Percentiles rank a stretch among this genome's conserved stretches.
Evolutionary conservation across 1,140 invertebrate genomes (phyloP).

Genomic region (Nasonia vitripennis): DNA sequence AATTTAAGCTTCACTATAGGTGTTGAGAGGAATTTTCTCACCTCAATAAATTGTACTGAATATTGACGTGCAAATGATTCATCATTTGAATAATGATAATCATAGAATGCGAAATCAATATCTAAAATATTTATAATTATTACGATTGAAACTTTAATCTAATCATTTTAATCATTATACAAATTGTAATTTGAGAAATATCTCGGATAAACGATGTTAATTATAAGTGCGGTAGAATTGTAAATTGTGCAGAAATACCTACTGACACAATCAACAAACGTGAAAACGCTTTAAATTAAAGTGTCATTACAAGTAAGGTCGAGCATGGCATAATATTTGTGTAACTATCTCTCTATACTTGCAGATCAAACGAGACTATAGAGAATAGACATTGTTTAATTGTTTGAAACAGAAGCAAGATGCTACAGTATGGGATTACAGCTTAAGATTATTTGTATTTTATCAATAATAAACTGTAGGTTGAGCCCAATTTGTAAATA

Average conservation of each 20-base stretch:
- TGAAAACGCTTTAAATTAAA: conserved; percentile 52
- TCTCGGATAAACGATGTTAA: conserved; percentile 19
- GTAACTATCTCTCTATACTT: conserved; percentile 39
- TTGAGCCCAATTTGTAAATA: neutral
- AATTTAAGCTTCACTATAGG: conserved; percentile 3
- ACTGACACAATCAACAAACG: conserved; percentile 44
- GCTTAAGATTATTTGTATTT: conserved; percentile 25
- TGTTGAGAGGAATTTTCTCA: conserved; percentile 8
- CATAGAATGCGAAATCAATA: conserved; percentile 27
- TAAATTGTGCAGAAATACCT: conserved; percentile 43
- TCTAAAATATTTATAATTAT: conserved; percentile 35
- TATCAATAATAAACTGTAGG: conserved; percentile 11
- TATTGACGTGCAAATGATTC: conserved; percentile 10
- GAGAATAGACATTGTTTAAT: conserved; percentile 39
- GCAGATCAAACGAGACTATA: conserved; percentile 30
- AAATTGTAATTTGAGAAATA: neutral
- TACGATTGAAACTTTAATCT: conserved; percentile 7
- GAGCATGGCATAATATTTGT: conserved; percentile 51
- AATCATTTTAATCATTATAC: conserved; percentile 20
- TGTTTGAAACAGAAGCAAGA: conserved; percentile 24
- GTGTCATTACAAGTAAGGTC: conserved; percentile 45
- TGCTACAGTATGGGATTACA: neutral
- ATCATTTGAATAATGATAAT: conserved; percentile 8
- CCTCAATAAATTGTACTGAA: neutral
- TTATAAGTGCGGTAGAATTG: conserved; percentile 37